phyloP scores from a whole-genome alignment of 1,140 invertebrate species.

The Eueides isabella region DNA sequence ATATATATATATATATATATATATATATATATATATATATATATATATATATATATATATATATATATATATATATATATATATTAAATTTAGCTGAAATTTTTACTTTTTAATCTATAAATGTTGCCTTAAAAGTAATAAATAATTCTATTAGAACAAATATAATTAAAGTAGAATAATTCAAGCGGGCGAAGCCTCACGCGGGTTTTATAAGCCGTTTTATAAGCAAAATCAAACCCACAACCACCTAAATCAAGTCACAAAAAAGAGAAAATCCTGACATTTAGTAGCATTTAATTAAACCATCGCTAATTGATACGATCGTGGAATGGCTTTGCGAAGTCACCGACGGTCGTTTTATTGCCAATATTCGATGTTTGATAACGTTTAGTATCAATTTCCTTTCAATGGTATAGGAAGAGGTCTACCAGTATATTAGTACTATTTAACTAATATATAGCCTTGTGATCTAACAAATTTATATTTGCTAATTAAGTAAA shows the following conservation, averaged over 20 bases:
- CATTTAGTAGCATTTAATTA: neutral
- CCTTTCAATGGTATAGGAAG: neutral
- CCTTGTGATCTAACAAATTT: neutral
- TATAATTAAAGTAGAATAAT: too few species aligned
- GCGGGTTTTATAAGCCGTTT: too few species aligned
- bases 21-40: too few species aligned
- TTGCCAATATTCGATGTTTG: slow-evolving; percentile 1
- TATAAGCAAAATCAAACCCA: neutral
- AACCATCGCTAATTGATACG: slow-evolving; percentile 11
- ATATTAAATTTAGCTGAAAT: too few species aligned
- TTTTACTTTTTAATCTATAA: too few species aligned
- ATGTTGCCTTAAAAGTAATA: too few species aligned
- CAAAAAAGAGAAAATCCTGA: neutral
- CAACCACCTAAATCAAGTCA: neutral
- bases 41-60: too few species aligned
- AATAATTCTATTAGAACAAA: too few species aligned
- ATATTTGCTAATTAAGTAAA: neutral
- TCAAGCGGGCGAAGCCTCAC: too few species aligned
- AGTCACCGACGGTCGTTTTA: slow-evolving; percentile 14
- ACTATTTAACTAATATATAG: neutral
- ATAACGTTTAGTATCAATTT: slow-evolving; percentile 12
- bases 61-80: too few species aligned
- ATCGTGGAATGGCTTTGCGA: slow-evolving; percentile 5
- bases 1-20: too few species aligned
- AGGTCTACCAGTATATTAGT: neutral